Evolutionary conservation across 37 sponge, comb jelly and placozoan species (phyloP).

Genomic region (Diacarnus erythraeanus): DNA sequence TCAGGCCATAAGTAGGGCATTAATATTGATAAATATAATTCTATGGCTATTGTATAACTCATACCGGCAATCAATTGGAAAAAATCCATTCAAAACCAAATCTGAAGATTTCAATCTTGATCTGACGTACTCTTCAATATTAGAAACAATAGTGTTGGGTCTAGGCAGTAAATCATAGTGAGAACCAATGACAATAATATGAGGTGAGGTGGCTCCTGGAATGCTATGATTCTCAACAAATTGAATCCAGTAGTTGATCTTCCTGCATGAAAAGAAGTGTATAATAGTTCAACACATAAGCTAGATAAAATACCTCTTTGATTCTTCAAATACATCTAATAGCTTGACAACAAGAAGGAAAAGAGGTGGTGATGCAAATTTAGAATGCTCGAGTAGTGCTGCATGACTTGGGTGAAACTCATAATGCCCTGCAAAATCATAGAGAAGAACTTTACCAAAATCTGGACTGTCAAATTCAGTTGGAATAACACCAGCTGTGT

Average conservation of each 20-base stretch:
- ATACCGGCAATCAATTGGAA: slow-evolving; percentile 38
- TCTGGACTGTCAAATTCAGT: slow-evolving; percentile 34
- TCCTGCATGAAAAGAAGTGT: background rate
- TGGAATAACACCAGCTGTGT: slow-evolving; percentile 53
- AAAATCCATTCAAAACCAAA: slow-evolving; percentile 33
- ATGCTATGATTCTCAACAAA: slow-evolving; percentile 28
- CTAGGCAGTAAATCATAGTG: slow-evolving; percentile 34
- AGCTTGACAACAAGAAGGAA: slow-evolving; percentile 54
- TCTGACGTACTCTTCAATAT: background rate
- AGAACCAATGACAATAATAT: slow-evolving; percentile 42
- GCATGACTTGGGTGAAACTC: slow-evolving; percentile 59
- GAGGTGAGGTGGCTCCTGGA: slow-evolving; percentile 22
- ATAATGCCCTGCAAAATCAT: slow-evolving; percentile 62
- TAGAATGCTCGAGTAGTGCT: slow-evolving; percentile 40
- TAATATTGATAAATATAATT: no score
- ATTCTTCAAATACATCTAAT: slow-evolving; percentile 8
- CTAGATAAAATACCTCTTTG: slow-evolving; percentile 12
- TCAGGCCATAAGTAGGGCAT: no score
- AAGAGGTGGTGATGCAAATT: slow-evolving; percentile 27
- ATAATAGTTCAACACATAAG: background rate
- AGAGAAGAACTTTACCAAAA: slow-evolving; percentile 46
- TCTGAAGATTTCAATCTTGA: background rate
- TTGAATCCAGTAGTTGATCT: slow-evolving; percentile 41
- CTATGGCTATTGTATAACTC: no score
- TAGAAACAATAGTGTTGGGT: background rate